Conservation (phyloP, 2,888 invertebrate species). For the Orchestes rusci region DNA sequence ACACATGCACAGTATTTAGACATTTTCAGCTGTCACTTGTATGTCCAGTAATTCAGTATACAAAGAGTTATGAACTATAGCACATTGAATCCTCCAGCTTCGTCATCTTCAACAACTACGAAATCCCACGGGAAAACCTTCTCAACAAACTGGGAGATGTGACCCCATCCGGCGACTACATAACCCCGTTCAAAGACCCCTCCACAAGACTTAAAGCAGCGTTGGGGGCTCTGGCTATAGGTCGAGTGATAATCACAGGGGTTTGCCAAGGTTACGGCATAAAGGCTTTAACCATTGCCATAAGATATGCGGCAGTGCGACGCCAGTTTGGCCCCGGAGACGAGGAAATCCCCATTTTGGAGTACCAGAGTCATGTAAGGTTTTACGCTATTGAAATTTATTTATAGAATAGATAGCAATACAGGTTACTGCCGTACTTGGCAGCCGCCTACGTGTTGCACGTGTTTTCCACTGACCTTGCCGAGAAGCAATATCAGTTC, state of each 20-base stretch:
- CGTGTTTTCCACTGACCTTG: slow-evolving; percentile 55
- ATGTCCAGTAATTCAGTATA: no score
- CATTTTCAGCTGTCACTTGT: no score
- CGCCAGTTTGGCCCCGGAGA: slow-evolving; percentile 79
- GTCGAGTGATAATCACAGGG: slow-evolving; percentile 68
- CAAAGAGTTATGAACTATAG: no score
- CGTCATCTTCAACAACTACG: slow-evolving; percentile 71
- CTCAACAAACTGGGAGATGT: slow-evolving; percentile 84
- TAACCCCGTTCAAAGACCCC: slow-evolving; percentile 71
- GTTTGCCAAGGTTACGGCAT: slow-evolving; percentile 57
- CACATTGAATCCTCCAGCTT: slow-evolving; percentile 72
- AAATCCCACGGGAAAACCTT: slow-evolving; percentile 69
- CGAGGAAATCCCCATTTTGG: slow-evolving; percentile 73
- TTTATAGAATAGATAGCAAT: no score
- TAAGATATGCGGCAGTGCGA: slow-evolving; percentile 79
- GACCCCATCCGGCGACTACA: slow-evolving; percentile 73
- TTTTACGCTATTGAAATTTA: no score
- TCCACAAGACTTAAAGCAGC: slow-evolving; percentile 79
- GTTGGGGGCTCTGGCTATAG: slow-evolving; percentile 74
- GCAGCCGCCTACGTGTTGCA: slow-evolving; percentile 57
- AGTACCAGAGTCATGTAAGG: slow-evolving; percentile 81
- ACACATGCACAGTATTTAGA: no score
- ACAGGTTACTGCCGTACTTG: slow-evolving; percentile 62
- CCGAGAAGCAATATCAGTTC: slow-evolving; percentile 33
- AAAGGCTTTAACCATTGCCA: slow-evolving; percentile 74